phyloP scores from a whole-genome alignment of 2,113 vertebrate species.

The Phainopepla nitens region DNA sequence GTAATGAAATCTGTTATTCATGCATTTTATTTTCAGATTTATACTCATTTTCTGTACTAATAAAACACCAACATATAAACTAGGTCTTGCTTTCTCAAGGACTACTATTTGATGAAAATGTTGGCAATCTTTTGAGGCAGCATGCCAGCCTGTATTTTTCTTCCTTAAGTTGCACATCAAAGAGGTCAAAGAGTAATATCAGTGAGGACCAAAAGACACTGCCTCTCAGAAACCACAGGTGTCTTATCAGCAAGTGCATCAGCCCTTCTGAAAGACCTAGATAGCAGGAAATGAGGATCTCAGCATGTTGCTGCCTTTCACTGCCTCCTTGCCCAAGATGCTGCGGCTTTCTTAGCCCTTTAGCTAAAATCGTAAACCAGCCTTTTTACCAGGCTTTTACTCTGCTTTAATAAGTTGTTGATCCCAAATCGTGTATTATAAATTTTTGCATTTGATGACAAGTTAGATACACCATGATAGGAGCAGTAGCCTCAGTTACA shows the following conservation, averaged over 20 bases:
- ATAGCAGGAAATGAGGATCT: background rate
- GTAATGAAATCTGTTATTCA: background rate
- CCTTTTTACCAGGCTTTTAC: background rate
- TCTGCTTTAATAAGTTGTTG: background rate
- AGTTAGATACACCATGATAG: background rate
- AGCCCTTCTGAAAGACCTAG: background rate
- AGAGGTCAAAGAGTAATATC: background rate
- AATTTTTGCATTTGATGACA: background rate
- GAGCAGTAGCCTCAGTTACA: background rate
- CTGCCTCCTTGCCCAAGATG: background rate
- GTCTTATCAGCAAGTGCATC: background rate
- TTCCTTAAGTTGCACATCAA: background rate
- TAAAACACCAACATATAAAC: background rate
- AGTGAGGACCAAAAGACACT: background rate
- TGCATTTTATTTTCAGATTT: conserved; percentile 5
- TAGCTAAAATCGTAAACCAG: background rate
- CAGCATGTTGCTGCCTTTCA: background rate
- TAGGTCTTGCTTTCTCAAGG: background rate
- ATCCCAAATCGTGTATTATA: background rate
- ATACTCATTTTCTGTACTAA: background rate
- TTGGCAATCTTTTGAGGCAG: background rate
- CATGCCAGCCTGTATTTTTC: background rate
- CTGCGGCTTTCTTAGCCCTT: background rate
- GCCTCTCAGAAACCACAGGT: background rate
- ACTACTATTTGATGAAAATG: background rate